Conservation (phyloP, 1,140 invertebrate species). For the Drosophila lini region DNA sequence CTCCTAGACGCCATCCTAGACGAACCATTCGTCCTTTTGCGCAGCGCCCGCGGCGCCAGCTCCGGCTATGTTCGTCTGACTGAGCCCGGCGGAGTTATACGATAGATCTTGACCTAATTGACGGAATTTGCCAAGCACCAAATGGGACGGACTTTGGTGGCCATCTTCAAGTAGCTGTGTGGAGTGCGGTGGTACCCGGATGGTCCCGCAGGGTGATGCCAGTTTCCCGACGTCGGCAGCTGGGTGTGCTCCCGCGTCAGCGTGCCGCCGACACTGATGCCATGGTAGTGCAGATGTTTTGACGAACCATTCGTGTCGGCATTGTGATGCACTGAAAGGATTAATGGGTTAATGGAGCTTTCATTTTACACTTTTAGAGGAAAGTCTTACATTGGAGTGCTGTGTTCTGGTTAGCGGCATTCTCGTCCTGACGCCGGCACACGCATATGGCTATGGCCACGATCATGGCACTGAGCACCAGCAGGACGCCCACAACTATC, state of each 20-base stretch:
- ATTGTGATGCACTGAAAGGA: constrained; percentile 90
- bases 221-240: constrained; percentile 92
- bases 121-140: constrained; percentile 84
- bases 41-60: constrained; percentile 81
- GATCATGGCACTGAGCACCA: constrained; percentile 89
- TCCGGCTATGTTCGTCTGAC: constrained; percentile 76
- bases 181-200: constrained; percentile 88
- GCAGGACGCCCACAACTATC: constrained; percentile 87
- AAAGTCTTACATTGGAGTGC: constrained; percentile 64
- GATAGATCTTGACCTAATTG: constrained; percentile 85
- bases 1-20: constrained; percentile 82
- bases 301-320: constrained; percentile 91
- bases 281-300: constrained; percentile 86
- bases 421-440: constrained; percentile 88
- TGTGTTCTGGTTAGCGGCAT: constrained; percentile 85
- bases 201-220: constrained; percentile 95
- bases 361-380: too few relatives aligned
- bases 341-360: background rate
- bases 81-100: constrained; percentile 73
- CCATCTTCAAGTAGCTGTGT: constrained; percentile 84
- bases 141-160: constrained; percentile 85
- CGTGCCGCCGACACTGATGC: constrained; percentile 80
- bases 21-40: constrained; percentile 90
- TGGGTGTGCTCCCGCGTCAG: constrained; percentile 84
- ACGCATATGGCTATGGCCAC: constrained; percentile 89